Percentiles rank a stretch among this genome's conserved stretches.
These are phyloP conservation scores for Aradophagus sp. DNA, from an alignment of 1,140 invertebrate species.

Conservation along the genomic window DNA sequence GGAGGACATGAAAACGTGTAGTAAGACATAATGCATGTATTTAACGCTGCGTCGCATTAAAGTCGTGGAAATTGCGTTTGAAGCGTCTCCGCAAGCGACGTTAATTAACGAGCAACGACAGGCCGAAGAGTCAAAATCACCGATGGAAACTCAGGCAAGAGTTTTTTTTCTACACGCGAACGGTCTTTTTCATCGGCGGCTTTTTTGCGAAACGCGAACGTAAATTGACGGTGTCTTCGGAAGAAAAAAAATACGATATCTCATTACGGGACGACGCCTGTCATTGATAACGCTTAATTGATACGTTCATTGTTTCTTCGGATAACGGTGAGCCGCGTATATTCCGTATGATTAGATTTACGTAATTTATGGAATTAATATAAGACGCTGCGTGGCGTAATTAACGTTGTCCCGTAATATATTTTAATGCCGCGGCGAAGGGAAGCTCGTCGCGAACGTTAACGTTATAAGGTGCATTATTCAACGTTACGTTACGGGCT, in stretches of 20 bases:
- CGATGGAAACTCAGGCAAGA: no score
- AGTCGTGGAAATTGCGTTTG: background rate
- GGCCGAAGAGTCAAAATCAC: no score
- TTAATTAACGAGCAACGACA: no score
- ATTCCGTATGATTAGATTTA: conserved; percentile 20
- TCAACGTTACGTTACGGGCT: conserved; percentile 28
- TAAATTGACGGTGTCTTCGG: no score
- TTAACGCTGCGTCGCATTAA: conserved; percentile 21
- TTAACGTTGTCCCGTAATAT: conserved; percentile 26
- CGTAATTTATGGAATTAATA: conserved; percentile 34
- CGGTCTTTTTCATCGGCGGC: no score
- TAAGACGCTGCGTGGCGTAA: conserved; percentile 27
- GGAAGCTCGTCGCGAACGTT: conserved; percentile 42
- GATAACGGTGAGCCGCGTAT: conserved; percentile 24
- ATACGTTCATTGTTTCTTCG: conserved; percentile 22
- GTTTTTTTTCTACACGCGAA: no score
- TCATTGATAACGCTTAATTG: conserved; percentile 13
- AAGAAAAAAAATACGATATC: no score
- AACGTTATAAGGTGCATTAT: conserved; percentile 41
- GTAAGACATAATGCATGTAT: conserved; percentile 28
- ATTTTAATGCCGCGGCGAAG: conserved; percentile 30
- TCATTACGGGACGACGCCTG: no score
- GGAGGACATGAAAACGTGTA: conserved; percentile 26
- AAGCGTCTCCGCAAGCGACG: conserved; percentile 5
- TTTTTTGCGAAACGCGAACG: no score